A percentile compares a stretch with the other conserved stretches of the same genome.
Evolutionary conservation across 2,888 invertebrate species (phyloP).

Genomic region (Pachymerium ferrugineum): DNA sequence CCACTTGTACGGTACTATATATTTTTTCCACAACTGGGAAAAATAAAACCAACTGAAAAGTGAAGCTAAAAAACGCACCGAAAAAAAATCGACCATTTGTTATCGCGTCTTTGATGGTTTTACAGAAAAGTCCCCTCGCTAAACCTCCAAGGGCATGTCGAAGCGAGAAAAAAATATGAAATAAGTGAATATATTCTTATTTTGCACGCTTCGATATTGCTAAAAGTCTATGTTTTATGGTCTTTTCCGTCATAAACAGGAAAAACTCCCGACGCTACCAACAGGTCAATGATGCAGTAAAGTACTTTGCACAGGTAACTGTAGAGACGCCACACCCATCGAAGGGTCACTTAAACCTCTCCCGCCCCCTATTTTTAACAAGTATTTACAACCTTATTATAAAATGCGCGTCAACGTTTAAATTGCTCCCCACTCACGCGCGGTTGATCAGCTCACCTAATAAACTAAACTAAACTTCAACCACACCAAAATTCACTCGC

Average conservation of each 20-base stretch:
- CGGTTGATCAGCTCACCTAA: slow-evolving; percentile 1
- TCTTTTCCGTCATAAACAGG: neutral
- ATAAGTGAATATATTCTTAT: slow-evolving; percentile 18
- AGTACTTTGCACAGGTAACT: neutral
- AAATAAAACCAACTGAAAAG: slow-evolving; percentile 26
- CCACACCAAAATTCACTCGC: neutral
- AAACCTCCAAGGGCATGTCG: slow-evolving; percentile 21
- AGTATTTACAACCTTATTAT: slow-evolving; percentile 6
- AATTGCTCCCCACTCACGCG: slow-evolving; percentile 10
- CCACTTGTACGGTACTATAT: slow-evolving; percentile 19
- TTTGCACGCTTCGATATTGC: slow-evolving; percentile 14
- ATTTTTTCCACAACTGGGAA: slow-evolving; percentile 23
- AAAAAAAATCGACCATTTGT: slow-evolving; percentile 18
- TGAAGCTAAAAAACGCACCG: neutral
- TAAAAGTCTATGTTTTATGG: neutral
- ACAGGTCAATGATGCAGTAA: slow-evolving; percentile 10
- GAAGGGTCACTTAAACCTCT: neutral
- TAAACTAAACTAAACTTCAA: neutral
- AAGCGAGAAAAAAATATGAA: neutral
- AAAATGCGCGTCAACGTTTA: slow-evolving; percentile 3
- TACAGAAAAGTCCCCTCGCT: neutral
- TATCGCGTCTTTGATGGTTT: slow-evolving; percentile 29
- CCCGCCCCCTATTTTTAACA: neutral
- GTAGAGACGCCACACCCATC: neutral
- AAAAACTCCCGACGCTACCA: neutral